Conservation (phyloP, 1,140 invertebrate species). For the Tetramorium alpestre region DNA sequence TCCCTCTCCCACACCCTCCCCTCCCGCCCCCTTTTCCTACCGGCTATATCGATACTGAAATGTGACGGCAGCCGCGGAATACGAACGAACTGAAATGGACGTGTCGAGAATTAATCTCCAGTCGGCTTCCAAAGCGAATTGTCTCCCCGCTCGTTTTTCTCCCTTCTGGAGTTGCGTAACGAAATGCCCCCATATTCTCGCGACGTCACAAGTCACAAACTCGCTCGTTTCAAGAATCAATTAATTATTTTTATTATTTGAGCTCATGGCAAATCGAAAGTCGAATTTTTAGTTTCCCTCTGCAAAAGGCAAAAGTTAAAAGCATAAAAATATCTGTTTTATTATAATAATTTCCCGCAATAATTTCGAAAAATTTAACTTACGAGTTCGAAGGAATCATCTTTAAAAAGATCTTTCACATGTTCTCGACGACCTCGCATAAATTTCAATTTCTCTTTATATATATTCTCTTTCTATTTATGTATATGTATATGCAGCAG, state of each 20-base stretch:
- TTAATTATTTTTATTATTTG: background rate
- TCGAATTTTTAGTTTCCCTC: background rate
- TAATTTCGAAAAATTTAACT: background rate
- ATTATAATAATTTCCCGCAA: background rate
- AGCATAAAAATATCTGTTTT: background rate
- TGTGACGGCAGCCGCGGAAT: conserved; percentile 45
- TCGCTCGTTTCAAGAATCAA: background rate
- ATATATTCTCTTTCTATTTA: background rate
- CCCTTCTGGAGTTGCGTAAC: background rate
- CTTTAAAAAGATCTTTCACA: background rate
- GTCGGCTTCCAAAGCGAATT: conserved; percentile 35
- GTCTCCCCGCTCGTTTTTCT: conserved; percentile 3
- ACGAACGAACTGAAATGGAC: conserved; percentile 52
- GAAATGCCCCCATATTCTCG: background rate
- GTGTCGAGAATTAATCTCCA: conserved; percentile 52
- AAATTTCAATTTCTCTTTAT: background rate
- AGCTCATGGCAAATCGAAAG: background rate
- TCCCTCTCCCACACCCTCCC: background rate
- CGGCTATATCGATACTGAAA: conserved; percentile 46
- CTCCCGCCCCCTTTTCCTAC: background rate
- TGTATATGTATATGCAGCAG: background rate
- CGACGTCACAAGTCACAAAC: background rate
- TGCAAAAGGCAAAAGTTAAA: background rate
- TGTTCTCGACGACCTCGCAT: background rate
- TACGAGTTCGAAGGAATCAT: background rate